Conservation (phyloP, 2,888 invertebrate genomes). For the Polyommatus iphigenia region DNA sequence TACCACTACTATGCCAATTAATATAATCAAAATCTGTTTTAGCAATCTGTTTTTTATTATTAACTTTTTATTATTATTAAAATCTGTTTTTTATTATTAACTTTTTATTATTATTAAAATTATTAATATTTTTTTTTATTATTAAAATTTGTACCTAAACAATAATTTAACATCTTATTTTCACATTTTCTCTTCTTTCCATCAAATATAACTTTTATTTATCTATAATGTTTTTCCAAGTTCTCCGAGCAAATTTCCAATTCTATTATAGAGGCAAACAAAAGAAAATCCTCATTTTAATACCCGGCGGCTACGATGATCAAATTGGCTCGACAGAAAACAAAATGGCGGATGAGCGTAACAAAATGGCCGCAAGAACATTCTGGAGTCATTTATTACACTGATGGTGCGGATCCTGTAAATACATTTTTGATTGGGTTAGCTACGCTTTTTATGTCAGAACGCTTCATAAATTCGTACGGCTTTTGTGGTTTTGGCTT, state of each 20-base stretch:
- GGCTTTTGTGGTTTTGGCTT: neutral
- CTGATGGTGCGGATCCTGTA: neutral
- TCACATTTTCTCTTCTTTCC: neutral
- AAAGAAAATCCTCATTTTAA: neutral
- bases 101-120: too few relatives aligned
- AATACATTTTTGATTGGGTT: constrained; percentile 29
- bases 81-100: too few relatives aligned
- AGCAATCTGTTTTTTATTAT: too few relatives aligned
- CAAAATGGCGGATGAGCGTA: neutral
- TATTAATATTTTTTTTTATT: too few relatives aligned
- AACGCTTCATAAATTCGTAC: constrained; percentile 1
- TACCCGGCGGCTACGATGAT: constrained; percentile 9
- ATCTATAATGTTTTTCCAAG: neutral
- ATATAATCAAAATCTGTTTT: too few relatives aligned
- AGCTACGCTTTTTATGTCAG: constrained; percentile 2
- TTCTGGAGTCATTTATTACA: constrained; percentile 9
- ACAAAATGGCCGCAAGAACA: constrained; percentile 11
- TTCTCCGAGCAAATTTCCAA: neutral
- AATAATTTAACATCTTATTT: neutral
- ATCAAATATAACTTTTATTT: neutral
- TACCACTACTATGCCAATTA: too few relatives aligned
- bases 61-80: too few relatives aligned
- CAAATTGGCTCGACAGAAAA: neutral
- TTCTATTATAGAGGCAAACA: constrained; percentile 2
- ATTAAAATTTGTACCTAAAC: too few relatives aligned